A percentile compares a stretch with the other conserved stretches of the same genome.
phyloP scores from a whole-genome alignment of 1,140 invertebrate genomes.

The Procambarus clarkii region DNA sequence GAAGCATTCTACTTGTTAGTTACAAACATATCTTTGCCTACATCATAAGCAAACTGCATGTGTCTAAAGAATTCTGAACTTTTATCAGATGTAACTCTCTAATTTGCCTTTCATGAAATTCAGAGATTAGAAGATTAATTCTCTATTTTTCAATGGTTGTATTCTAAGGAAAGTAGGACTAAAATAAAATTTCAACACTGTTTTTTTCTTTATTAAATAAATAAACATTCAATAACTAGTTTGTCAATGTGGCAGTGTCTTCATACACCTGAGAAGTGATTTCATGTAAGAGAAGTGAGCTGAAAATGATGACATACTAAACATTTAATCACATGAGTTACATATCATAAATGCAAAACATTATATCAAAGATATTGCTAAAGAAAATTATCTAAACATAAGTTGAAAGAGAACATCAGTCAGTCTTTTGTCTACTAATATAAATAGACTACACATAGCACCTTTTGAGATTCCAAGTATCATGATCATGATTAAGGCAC shows the following conservation, averaged over 20 bases:
- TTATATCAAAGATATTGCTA: not conserved
- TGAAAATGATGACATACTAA: not conserved
- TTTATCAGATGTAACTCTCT: no score
- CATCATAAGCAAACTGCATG: no score
- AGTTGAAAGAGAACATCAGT: not conserved
- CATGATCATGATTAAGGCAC: conserved; percentile 26
- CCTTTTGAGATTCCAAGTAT: conserved; percentile 23
- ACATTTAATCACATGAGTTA: not conserved
- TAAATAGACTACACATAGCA: conserved; percentile 33
- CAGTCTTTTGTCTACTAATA: conserved; percentile 4
- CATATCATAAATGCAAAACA: not conserved
- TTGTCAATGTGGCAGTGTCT: not conserved
- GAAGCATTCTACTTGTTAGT: no score
- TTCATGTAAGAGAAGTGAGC: not conserved
- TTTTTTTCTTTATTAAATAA: conserved; percentile 39
- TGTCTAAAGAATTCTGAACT: no score
- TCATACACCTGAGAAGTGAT: conserved; percentile 31
- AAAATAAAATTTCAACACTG: not conserved
- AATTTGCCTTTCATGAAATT: no score
- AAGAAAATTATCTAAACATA: not conserved
- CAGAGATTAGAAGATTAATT: no score
- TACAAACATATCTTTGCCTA: no score
- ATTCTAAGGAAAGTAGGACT: not conserved
- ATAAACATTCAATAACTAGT: conserved; percentile 14
- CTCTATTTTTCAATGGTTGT: no score